Evolutionary conservation across 1,140 invertebrate species (phyloP), one percentile per base, ranked within the genome.

Genomic region (Heliconius nattereri): DNA sequence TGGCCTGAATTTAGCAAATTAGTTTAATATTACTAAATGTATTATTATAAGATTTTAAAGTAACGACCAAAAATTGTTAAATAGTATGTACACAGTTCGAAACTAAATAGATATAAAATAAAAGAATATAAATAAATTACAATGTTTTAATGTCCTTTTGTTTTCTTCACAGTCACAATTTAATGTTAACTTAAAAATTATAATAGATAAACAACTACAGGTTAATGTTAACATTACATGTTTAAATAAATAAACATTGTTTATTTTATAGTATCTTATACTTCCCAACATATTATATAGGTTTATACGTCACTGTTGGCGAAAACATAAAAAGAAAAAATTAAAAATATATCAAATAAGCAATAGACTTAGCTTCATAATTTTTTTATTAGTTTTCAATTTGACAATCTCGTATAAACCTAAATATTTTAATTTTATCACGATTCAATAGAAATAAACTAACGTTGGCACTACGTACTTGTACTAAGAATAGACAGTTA

Each of bases 1-100:
- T 90, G 73, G 84, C 89, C 29, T 92, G 80, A 85, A 76, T 66
- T 29, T 26, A 7, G 11, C 7, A 29, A 26, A 19, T 26, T 13
- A 66, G 5, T 5, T 66, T 29, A 66, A 26, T 29, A 66, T 66
- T 16, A 66, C 60, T 26, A 16, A 66, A 66, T 29, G 11, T 66
- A 26, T 26, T 66, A 66, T 16, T 29, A 66, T 26, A 66, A 66
- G 60, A 66, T 29, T 1, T 66, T 66, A 66, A 57, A 26, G 13
- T 29, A 29, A 29, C 60, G 3, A 66, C 60, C 26, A 13, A 66
- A 66, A 66, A 29, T 66, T 66, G 60, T 66, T 26, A 66, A 66
- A 11, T 66, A 66, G 60, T 66, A 66, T 16, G 60, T 66, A 66
- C 29, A 29, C 60, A 66, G 23, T 66, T 66, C 9, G 26, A 66